A percentile compares a stretch with the other conserved stretches of the same genome.
Conservation (phyloP, 2,797 vertebrate genomes). For the Helostoma temminkii region DNA sequence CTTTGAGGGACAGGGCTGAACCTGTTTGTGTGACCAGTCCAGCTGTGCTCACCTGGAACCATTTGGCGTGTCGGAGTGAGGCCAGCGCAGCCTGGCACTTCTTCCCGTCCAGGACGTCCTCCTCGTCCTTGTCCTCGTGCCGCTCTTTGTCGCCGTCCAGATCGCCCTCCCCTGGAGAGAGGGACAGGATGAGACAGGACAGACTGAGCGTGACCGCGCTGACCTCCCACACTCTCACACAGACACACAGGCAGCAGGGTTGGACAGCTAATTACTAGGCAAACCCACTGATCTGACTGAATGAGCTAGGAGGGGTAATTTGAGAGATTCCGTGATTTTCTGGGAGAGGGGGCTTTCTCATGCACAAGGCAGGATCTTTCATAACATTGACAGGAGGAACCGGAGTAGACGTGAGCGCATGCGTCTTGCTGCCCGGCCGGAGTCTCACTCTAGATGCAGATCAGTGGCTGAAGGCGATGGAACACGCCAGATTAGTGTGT, state of each 20-base stretch:
- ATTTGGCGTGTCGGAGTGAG: slow-evolving; percentile 93
- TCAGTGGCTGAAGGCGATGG: slow-evolving; percentile 67
- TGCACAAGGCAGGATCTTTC: slow-evolving; percentile 64
- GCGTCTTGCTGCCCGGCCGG: slow-evolving; percentile 55
- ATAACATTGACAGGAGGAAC: slow-evolving; percentile 56
- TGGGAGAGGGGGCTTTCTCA: slow-evolving; percentile 40
- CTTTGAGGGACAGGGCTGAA: no score
- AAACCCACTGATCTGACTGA: slow-evolving; percentile 77
- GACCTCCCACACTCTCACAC: slow-evolving; percentile 69
- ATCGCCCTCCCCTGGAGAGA: slow-evolving; percentile 89
- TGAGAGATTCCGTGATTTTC: slow-evolving; percentile 48
- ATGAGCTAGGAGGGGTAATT: slow-evolving; percentile 49
- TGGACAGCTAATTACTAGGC: slow-evolving; percentile 57
- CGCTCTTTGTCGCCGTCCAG: slow-evolving; percentile 77
- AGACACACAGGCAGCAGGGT: slow-evolving; percentile 67
- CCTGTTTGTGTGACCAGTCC: not conserved
- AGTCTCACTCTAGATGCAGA: slow-evolving; percentile 72
- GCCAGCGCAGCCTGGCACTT: slow-evolving; percentile 93
- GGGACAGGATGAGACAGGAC: slow-evolving; percentile 82
- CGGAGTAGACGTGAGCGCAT: slow-evolving; percentile 65
- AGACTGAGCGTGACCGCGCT: slow-evolving; percentile 86
- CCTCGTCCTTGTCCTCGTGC: slow-evolving; percentile 48
- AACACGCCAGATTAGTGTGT: slow-evolving; percentile 69
- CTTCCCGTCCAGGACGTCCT: slow-evolving; percentile 91
- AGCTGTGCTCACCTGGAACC: slow-evolving; percentile 94